A percentile compares a stretch with the other conserved stretches of the same genome.
These are phyloP conservation scores for Euzetes globulus DNA, from an alignment of 2,888 invertebrate species.

Conservation along the genomic window DNA sequence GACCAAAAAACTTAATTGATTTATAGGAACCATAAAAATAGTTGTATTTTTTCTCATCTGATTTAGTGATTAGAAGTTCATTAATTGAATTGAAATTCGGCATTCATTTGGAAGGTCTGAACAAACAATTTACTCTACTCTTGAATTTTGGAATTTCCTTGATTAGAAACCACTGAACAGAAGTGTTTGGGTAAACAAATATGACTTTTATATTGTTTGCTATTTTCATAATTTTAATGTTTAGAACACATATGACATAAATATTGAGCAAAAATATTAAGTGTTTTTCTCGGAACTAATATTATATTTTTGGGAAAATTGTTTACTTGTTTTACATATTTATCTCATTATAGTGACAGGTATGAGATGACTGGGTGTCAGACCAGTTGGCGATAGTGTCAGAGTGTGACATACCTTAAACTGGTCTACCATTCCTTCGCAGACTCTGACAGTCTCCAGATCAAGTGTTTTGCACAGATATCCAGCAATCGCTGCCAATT, in stretches of 20 bases:
- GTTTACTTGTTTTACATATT: no score
- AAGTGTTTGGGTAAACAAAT: not conserved
- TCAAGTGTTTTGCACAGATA: slow-evolving; percentile 38
- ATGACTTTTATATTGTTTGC: no score
- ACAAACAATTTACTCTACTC: not conserved
- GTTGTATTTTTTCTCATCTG: no score
- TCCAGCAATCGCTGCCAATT: slow-evolving; percentile 37
- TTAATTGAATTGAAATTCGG: not conserved
- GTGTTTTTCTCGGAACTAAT: not conserved
- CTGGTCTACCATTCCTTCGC: slow-evolving; percentile 38
- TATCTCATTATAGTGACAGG: no score
- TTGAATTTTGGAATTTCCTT: not conserved
- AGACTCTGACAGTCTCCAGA: slow-evolving; percentile 39
- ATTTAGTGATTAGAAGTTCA: not conserved
- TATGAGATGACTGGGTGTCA: not conserved
- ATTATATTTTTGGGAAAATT: not conserved
- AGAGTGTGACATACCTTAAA: slow-evolving; percentile 40
- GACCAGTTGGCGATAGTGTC: not conserved
- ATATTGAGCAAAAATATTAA: not conserved
- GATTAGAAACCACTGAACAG: not conserved
- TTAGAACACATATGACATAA: not conserved
- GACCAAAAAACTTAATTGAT: not conserved
- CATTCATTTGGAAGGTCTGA: no score
- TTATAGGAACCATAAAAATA: not conserved
- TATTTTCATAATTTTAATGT: no score